Percentiles rank a stretch among this genome's conserved stretches.
Conservation (phyloP, 2,797 vertebrate genomes). For the Acipenser oxyrinchus region DNA sequence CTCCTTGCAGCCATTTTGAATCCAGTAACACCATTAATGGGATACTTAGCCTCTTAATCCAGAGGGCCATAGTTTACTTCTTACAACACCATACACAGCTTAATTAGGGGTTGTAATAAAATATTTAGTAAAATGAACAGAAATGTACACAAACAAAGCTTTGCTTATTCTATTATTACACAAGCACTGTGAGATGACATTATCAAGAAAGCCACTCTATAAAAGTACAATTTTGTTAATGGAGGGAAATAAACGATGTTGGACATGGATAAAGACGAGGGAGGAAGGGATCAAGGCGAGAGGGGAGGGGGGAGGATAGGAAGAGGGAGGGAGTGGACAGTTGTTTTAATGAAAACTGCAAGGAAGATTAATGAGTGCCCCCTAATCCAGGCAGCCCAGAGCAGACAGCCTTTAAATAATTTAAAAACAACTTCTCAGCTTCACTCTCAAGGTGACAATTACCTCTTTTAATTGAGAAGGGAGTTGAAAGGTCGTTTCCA, state of each 20-base stretch:
- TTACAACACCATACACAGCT: no score
- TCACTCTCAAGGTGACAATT: conserved; percentile 27
- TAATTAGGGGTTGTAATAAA: no score
- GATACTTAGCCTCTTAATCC: no score
- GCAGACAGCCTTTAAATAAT: conserved; percentile 26
- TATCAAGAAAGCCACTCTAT: no score
- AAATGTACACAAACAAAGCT: no score
- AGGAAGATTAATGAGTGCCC: conserved; percentile 48
- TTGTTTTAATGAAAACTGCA: conserved; percentile 44
- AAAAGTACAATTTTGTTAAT: no score
- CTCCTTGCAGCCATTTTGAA: no score
- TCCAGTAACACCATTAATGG: no score
- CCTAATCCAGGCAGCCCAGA: conserved; percentile 32
- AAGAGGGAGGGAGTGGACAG: conserved; percentile 6
- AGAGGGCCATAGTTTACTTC: no score
- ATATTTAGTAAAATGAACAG: no score
- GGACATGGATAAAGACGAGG: conserved; percentile 10
- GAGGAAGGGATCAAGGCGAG: conserved; percentile 7
- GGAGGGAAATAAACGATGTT: conserved; percentile 16
- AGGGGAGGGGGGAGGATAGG: not conserved
- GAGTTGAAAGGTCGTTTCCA: conserved; percentile 9
- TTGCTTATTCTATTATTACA: no score
- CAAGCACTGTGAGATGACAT: no score
- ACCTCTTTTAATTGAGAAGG: conserved; percentile 4
- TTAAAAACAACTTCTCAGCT: conserved; percentile 24